phyloP scores from a whole-genome alignment of 2,113 vertebrate species.

The Osmerus mordax region DNA sequence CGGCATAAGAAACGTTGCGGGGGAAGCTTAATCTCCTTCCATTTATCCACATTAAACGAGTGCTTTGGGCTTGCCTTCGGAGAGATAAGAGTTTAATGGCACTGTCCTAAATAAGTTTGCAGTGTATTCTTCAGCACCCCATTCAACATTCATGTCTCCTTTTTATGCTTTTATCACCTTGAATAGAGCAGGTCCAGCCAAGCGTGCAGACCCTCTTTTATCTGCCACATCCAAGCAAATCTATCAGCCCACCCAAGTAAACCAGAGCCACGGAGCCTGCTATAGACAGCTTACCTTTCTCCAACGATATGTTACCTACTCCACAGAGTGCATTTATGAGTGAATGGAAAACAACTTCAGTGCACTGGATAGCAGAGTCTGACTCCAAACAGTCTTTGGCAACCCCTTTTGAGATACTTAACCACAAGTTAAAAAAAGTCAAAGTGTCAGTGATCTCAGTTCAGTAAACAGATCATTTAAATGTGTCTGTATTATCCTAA shows the following conservation, averaged over 20 bases:
- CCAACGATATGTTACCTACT: slow-evolving; percentile 7
- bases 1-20: slow-evolving; percentile 13
- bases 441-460: too few relatives aligned
- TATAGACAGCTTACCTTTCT: background rate
- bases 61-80: slow-evolving; percentile 23
- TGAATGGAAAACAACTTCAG: slow-evolving; percentile 16
- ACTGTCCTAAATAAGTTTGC: slow-evolving; percentile 68
- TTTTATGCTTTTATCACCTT: slow-evolving; percentile 80
- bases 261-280: slow-evolving; percentile 15
- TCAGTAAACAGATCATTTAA: too few relatives aligned
- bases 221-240: slow-evolving; percentile 58
- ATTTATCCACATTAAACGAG: slow-evolving; percentile 61
- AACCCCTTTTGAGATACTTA: background rate
- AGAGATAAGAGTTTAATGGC: slow-evolving; percentile 43
- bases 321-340: slow-evolving; percentile 33
- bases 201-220: slow-evolving; percentile 51
- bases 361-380: slow-evolving; percentile 3
- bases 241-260: slow-evolving; percentile 53
- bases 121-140: slow-evolving; percentile 59
- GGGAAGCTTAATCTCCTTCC: slow-evolving; percentile 36
- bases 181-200: slow-evolving; percentile 61
- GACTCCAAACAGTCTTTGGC: background rate
- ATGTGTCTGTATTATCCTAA: too few relatives aligned
- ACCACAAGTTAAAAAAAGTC: background rate
- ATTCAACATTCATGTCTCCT: slow-evolving; percentile 74